phyloP scores from a whole-genome alignment of 2,888 invertebrate genomes.

The Desoria tigrina region DNA sequence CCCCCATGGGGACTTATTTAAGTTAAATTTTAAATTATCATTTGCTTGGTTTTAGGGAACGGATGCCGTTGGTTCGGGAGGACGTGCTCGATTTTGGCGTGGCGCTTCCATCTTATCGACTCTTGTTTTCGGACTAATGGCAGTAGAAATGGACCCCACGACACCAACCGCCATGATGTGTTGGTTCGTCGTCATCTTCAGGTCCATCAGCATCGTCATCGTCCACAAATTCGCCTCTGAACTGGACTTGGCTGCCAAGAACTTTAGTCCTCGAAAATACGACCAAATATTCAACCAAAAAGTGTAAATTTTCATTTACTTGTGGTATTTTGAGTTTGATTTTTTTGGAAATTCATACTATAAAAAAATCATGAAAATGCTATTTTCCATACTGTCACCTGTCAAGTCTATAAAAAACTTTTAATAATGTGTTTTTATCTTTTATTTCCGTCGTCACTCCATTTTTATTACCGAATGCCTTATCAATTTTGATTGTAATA shows the following conservation, averaged over 20 bases:
- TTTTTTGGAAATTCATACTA: too few relatives aligned
- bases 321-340: too few relatives aligned
- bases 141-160: background rate
- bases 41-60: constrained; percentile 40
- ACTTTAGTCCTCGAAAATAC: constrained; percentile 15
- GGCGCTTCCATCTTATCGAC: constrained; percentile 7
- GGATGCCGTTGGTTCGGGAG: constrained; percentile 35
- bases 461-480: too few relatives aligned
- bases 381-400: too few relatives aligned
- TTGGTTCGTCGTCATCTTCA: constrained; percentile 2
- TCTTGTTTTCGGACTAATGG: constrained; percentile 12
- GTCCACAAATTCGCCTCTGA: constrained; percentile 14
- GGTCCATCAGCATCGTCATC: constrained; percentile 1
- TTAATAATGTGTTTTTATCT: too few relatives aligned
- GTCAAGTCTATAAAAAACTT: too few relatives aligned
- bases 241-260: background rate
- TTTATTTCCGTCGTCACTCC: too few relatives aligned
- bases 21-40: too few relatives aligned
- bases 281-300: constrained; percentile 25
- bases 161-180: background rate
- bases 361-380: too few relatives aligned
- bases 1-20: too few relatives aligned
- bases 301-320: too few relatives aligned
- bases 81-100: constrained; percentile 33
- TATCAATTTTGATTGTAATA: too few relatives aligned